phyloP scores from a whole-genome alignment of 2,888 invertebrate species.

The Timandra comae region DNA sequence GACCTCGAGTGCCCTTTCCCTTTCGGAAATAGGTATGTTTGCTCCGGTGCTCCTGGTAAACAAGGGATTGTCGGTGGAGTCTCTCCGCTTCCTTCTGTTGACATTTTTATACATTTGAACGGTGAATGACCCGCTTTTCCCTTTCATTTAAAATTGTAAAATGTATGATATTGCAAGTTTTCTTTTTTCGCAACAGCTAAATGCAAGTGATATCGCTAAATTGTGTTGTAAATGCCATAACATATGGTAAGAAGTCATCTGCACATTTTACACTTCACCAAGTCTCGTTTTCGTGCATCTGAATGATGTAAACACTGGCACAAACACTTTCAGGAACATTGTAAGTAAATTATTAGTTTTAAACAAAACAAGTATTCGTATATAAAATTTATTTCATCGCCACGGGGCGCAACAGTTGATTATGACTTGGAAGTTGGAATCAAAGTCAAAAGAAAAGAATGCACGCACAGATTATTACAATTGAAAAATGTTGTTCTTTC shows the following conservation, averaged over 20 bases:
- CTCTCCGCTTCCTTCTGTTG: conserved; percentile 80
- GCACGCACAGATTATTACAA: too few species aligned
- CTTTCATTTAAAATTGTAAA: conserved; percentile 66
- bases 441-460: too few species aligned
- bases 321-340: conserved; percentile 18
- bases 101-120: conserved; percentile 82
- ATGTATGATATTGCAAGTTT: too few species aligned
- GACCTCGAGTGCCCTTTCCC: conserved; percentile 85
- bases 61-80: conserved; percentile 68
- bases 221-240: conserved; percentile 47
- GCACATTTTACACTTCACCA: conserved; percentile 62
- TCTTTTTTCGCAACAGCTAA: conserved; percentile 25
- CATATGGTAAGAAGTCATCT: conserved; percentile 71
- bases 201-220: conserved; percentile 34
- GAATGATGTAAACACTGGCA: conserved; percentile 31
- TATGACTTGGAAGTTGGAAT: conserved; percentile 36
- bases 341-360: conserved; percentile 29
- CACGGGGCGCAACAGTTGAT: conserved; percentile 43
- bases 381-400: conserved; percentile 33
- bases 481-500: too few species aligned
- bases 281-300: conserved; percentile 34
- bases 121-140: conserved; percentile 46
- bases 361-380: conserved; percentile 27
- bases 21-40: conserved; percentile 72
- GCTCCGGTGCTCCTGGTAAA: conserved; percentile 71